Conservation (phyloP, 2,113 vertebrate species). For the Phrynosoma platyrhinos region DNA sequence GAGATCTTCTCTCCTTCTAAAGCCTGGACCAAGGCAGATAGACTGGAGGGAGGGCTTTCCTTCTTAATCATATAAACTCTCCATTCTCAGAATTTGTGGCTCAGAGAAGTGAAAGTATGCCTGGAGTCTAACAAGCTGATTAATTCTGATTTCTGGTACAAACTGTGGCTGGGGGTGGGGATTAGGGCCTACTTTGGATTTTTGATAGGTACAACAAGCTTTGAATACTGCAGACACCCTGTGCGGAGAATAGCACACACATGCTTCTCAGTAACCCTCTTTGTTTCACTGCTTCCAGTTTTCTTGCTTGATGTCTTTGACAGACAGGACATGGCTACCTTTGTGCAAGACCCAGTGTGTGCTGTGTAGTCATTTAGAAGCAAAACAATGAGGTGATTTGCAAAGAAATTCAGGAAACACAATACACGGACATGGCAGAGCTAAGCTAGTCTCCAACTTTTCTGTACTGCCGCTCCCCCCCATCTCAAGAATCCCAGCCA, state of each 20-base stretch:
- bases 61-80: not conserved
- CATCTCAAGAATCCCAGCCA: not conserved
- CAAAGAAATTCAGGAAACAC: not conserved
- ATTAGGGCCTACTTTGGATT: not conserved
- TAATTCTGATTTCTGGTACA: conserved; percentile 34
- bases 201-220: conserved; percentile 13
- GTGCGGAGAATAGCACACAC: not conserved
- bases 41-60: no score
- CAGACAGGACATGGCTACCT: not conserved
- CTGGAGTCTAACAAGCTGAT: conserved; percentile 40
- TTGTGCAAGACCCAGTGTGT: not conserved
- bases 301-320: conserved; percentile 6
- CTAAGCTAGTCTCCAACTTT: not conserved
- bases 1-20: no score
- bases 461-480: not conserved
- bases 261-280: conserved; percentile 18
- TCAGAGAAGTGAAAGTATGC: conserved; percentile 11
- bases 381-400: conserved; percentile 13
- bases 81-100: conserved; percentile 7
- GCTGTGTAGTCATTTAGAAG: not conserved
- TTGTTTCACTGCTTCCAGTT: conserved; percentile 10
- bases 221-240: not conserved
- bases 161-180: not conserved
- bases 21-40: no score
- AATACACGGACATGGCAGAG: not conserved